phyloP scores from a whole-genome alignment of 2,113 vertebrate genomes.

The Cephalopterus ornatus region DNA sequence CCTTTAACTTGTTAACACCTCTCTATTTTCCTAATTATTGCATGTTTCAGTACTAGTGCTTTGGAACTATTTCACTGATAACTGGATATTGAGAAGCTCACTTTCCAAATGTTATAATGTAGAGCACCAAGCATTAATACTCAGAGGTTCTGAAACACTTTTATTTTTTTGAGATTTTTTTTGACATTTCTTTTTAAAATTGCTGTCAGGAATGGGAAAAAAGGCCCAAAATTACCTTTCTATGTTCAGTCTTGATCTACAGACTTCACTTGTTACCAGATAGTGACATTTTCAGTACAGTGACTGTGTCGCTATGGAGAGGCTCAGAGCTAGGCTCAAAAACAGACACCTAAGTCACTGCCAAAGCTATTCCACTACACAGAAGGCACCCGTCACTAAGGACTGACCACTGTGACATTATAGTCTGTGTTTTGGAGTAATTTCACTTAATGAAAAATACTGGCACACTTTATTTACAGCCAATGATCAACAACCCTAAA shows the following conservation, averaged over 20 bases:
- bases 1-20: not conserved
- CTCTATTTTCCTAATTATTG: not conserved
- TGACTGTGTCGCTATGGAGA: not conserved
- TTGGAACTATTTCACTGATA: not conserved
- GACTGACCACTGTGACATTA: not conserved
- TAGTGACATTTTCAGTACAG: not conserved
- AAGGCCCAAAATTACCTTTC: not conserved
- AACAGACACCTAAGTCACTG: not conserved
- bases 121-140: not conserved
- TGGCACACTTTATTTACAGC: not conserved
- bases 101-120: not conserved
- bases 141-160: not conserved
- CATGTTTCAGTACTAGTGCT: not conserved
- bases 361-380: not conserved
- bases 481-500: not conserved
- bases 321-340: not conserved
- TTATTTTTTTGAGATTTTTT: rapidly evolving
- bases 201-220: not conserved
- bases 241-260: not conserved
- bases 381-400: not conserved
- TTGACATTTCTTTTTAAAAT: not conserved
- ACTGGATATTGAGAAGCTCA: not conserved
- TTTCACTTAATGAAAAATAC: not conserved
- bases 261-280: not conserved
- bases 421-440: not conserved